phyloP scores from a whole-genome alignment of 2,113 vertebrate species.

The Callocephalon fimbriatum region DNA sequence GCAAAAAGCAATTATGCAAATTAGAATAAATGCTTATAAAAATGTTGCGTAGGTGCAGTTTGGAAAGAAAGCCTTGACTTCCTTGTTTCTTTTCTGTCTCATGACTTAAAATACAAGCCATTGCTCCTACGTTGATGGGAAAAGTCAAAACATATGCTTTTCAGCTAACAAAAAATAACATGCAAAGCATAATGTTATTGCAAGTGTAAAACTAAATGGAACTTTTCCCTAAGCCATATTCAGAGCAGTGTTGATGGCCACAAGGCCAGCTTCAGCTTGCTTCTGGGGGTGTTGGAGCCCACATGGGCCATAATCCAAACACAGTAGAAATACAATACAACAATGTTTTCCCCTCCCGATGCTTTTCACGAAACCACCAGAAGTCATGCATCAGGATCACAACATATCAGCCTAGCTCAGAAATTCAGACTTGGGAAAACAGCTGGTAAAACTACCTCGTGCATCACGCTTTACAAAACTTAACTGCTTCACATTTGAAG shows the following conservation, averaged over 20 bases:
- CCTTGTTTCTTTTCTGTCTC: constrained; percentile 38
- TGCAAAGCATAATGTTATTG: constrained; percentile 23
- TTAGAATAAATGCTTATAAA: not conserved
- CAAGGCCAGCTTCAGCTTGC: constrained; percentile 58
- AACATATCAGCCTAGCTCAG: not conserved
- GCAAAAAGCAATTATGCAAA: not conserved
- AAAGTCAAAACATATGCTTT: constrained; percentile 39
- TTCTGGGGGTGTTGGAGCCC: constrained; percentile 43
- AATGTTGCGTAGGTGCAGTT: not conserved
- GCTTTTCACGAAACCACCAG: constrained; percentile 68
- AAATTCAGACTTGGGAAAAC: not conserved
- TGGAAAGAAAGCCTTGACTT: not conserved
- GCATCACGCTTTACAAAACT: not conserved
- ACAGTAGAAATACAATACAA: constrained; percentile 53
- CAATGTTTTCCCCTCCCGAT: not conserved
- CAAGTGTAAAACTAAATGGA: constrained; percentile 21
- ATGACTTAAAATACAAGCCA: constrained; percentile 45
- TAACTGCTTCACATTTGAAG: not conserved
- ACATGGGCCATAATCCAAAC: constrained; percentile 51
- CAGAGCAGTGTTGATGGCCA: constrained; percentile 38
- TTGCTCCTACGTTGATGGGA: constrained; percentile 54
- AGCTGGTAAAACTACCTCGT: not conserved
- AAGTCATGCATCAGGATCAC: constrained; percentile 14
- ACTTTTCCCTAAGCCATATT: constrained; percentile 17
- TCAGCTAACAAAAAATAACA: constrained; percentile 42